Evolutionary conservation across 2,113 vertebrate species (phyloP), one percentile per base, ranked within the genome.

Genomic region (Periophthalmus modestus): DNA sequence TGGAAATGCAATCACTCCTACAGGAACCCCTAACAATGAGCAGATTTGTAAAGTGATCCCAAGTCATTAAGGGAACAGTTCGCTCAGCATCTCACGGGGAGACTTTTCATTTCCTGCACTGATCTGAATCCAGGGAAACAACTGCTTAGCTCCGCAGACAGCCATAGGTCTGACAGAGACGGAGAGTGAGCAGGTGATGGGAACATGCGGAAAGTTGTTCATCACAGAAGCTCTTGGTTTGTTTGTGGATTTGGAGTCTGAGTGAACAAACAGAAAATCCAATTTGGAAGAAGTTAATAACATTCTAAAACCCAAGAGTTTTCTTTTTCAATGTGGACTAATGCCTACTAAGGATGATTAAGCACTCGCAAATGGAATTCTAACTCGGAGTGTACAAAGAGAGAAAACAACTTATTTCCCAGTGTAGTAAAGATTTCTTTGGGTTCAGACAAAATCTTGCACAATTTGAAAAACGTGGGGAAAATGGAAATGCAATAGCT

Each of bases 211-310:
- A 74, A 10, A 52, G n/a, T 23, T 43, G 23, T 28, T 63, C 28
- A 74, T 76, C 24, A 75, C 54, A 33, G 82, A 71, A 70, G 75
- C 39, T 43, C 63, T n/a, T 70, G 69, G 47, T 77, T 81, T 54
- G 39, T 57, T 75, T 19, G 9, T 18, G 11, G 59, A 65, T 48
- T 39, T 57, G 59, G 19, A 68, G 54, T 78, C 70, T 28, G 28
- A 34, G 63, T 50, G 54, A 67, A 33, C 52, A 67, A 33, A 36
- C 63, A 6, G 69, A 33, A 36, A 76, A 66, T 28, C 46, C 34
- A 39, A 74, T 71, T 73, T 71, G 71, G 62, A 36, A 72, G 61
- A 74, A 82, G 47, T 68, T 79, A 77, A 82, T 79, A 69, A 70
- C 21, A 68, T 62, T 72, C 69, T 62, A 52, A 66, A 69, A 68